A percentile compares a stretch with the other conserved stretches of the same genome.
These are phyloP conservation scores for Diabrotica balteata DNA, from an alignment of 2,888 invertebrate genomes.

Conservation along the genomic window DNA sequence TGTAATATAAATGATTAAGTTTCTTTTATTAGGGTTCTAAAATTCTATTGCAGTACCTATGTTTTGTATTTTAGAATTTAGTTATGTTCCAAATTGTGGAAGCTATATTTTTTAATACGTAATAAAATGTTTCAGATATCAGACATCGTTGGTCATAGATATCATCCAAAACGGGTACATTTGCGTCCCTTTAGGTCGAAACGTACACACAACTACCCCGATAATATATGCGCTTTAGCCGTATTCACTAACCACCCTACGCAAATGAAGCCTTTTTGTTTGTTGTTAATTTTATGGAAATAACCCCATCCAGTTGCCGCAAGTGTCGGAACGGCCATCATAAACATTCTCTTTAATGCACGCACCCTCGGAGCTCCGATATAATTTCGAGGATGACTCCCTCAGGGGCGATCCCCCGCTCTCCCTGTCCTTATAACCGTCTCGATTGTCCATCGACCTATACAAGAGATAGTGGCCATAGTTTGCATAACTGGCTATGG, in stretches of 20 bases:
- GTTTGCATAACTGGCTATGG: slow-evolving; percentile 59
- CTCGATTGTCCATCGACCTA: slow-evolving; percentile 58
- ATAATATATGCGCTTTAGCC: slow-evolving; percentile 19
- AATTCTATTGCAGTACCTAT: too few relatives aligned
- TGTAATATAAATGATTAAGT: too few relatives aligned
- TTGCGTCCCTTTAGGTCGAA: neutral
- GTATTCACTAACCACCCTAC: slow-evolving; percentile 26
- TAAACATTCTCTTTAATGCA: slow-evolving; percentile 55
- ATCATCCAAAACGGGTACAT: neutral
- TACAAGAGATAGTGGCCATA: slow-evolving; percentile 57
- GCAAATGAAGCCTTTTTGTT: slow-evolving; percentile 51
- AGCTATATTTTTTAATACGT: too few relatives aligned
- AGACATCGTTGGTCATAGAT: too few relatives aligned
- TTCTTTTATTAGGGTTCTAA: too few relatives aligned
- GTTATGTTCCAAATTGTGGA: too few relatives aligned
- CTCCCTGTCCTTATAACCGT: slow-evolving; percentile 51
- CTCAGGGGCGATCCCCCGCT: slow-evolving; percentile 47
- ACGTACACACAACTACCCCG: slow-evolving; percentile 14
- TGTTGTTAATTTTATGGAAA: slow-evolving; percentile 58
- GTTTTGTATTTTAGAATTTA: too few relatives aligned
- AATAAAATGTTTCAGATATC: too few relatives aligned
- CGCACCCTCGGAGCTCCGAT: slow-evolving; percentile 50
- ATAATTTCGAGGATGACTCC: slow-evolving; percentile 57
- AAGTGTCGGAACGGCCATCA: slow-evolving; percentile 55
- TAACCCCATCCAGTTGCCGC: slow-evolving; percentile 56